Conservation (phyloP, 2,113 vertebrate genomes). For the rat (Rattus norvegicus) region GRCr8 NC_086026.1:59515001-59515500, state of each 20-base stretch:
- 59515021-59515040: neutral
- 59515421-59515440: too few relatives aligned
- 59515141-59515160: too few relatives aligned
- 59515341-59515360: neutral
- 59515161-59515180: neutral
- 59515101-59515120: neutral
- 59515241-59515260: neutral
- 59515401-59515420: neutral
- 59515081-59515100: neutral
- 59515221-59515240: neutral
- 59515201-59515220: neutral
- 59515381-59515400: neutral
- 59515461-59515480: neutral
- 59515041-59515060: neutral
- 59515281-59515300: neutral
- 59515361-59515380: neutral
- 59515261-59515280: neutral
- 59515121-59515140: neutral
- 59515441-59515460: neutral
- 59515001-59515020: neutral
- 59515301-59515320: too few relatives aligned
- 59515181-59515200: neutral
- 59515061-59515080: neutral
- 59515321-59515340: neutral
- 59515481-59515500: neutral